phyloP scores from a whole-genome alignment of 2,888 invertebrate genomes.

The Kryphioiulus occultus region DNA sequence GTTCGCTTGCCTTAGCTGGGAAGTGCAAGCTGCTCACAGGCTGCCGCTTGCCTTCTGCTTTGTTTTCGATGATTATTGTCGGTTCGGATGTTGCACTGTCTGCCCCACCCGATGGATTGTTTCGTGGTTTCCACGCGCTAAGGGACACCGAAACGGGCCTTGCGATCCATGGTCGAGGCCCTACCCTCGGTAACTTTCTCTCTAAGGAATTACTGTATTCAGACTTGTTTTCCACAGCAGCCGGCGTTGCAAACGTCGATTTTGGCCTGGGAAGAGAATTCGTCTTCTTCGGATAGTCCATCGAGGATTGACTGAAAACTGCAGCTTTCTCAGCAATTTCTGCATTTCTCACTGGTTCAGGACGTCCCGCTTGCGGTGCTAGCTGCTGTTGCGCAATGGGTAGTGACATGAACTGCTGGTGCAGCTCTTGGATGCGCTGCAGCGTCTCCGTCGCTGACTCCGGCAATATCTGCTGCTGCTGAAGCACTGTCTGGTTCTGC shows the following conservation, averaged over 20 bases:
- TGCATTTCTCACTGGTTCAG: background rate
- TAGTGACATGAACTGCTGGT: slow-evolving; percentile 47
- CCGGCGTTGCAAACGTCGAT: slow-evolving; percentile 12
- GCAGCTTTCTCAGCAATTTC: background rate
- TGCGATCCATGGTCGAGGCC: slow-evolving; percentile 42
- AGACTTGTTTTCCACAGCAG: background rate
- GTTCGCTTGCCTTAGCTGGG: background rate
- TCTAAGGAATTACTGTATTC: slow-evolving; percentile 21
- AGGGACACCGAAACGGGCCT: slow-evolving; percentile 39
- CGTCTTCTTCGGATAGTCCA: background rate
- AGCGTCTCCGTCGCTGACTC: slow-evolving; percentile 46
- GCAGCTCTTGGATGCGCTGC: slow-evolving; percentile 43
- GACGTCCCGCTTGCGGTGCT: background rate
- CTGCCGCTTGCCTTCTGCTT: background rate
- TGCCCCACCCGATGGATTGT: background rate
- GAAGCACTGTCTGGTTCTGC: slow-evolving; percentile 53
- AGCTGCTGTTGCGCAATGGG: background rate
- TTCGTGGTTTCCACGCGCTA: background rate
- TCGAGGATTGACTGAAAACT: background rate
- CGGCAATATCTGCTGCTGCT: slow-evolving; percentile 52
- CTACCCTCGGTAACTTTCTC: slow-evolving; percentile 29
- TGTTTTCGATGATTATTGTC: background rate
- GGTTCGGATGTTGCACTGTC: background rate
- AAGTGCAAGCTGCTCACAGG: background rate
- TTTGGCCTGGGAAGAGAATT: slow-evolving; percentile 43